Base-by-base conservation (phyloP, 2,888 invertebrate species). In the Spicauda simplicius region DNA sequence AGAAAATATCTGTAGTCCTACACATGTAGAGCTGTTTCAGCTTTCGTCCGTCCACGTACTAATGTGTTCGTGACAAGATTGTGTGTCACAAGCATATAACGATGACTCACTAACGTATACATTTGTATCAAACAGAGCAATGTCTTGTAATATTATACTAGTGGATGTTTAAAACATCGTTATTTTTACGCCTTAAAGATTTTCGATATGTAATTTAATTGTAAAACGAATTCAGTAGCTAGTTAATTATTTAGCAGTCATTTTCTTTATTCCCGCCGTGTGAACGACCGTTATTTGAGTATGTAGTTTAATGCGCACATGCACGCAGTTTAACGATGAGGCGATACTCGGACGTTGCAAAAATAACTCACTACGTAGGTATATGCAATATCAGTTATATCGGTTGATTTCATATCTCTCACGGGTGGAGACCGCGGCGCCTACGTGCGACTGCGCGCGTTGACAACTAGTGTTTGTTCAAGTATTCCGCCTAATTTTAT, bases 401-500 rank as follows among this genome's bases (percentile, higher is more conserved):
- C 74, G 72, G 65, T 73, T 72, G 78, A 80, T 80, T 79, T 72
- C 71, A 77, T 80, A 80, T 79, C 79, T 79, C 79, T 72, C 70
- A 71, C 71, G 70, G 73, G 76, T 68, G 70, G 61, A 69, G 73
- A 74, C 72, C 68, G 73, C 76, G 85, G 88, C 87, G 89, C 87
- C 90, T 90, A 91, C 91, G 91, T 91, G 91, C 85, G 78, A 73
- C 72, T 77, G 76, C 75, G 82, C 89, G 88, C 90, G 91, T 91
- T 83, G 79, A 77, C 84, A 76, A 25, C 18, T 16, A 58, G n/a
- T 14, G 41, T 41, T 41, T 41, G 41, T 41, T 41, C 41, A 41
- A 58, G 41, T 41, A 41, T 41, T 41, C 14, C 41, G 41, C 41
- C 41, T 41, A 45, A 45, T 45, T n/a, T 45, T 45, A 45, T 45